Evolutionary conservation across 2,113 vertebrate genomes (phyloP).

Genomic region (Argyrosomus japonicus): DNA sequence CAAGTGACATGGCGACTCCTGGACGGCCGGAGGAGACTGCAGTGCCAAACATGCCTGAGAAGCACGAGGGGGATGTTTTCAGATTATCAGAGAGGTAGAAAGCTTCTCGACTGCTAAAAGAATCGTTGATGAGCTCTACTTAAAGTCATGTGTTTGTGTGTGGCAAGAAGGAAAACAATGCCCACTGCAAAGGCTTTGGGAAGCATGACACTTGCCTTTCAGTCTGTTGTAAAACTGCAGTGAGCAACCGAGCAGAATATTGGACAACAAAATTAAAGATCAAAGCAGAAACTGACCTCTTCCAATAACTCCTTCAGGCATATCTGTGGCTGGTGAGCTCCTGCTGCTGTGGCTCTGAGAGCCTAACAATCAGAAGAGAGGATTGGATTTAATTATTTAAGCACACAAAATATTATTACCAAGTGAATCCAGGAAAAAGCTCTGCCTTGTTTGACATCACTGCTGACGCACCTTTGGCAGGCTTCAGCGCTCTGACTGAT

Average conservation of each 20-base stretch:
- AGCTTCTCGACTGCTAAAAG: background rate
- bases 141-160: background rate
- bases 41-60: constrained; percentile 88
- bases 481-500: constrained; percentile 81
- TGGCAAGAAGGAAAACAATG: background rate
- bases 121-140: background rate
- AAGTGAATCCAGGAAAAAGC: constrained; percentile 1
- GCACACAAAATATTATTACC: background rate
- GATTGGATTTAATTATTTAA: constrained; percentile 8
- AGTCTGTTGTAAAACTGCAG: constrained; percentile 6
- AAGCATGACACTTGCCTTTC: background rate
- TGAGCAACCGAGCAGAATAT: background rate
- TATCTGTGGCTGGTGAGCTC: constrained; percentile 69
- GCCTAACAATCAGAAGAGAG: constrained; percentile 60
- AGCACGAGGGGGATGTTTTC: background rate
- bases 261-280: background rate
- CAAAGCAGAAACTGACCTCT: constrained; percentile 85
- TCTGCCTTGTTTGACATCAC: background rate
- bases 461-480: constrained; percentile 84
- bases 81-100: background rate
- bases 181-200: background rate
- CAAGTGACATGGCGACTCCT: constrained; percentile 65
- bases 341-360: constrained; percentile 74
- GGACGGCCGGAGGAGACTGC: constrained; percentile 61
- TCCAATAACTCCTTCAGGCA: constrained; percentile 88